These are phyloP conservation scores for Hydrophis major DNA, from an alignment of 2,797 vertebrate genomes.

Conservation along the genomic window DNA sequence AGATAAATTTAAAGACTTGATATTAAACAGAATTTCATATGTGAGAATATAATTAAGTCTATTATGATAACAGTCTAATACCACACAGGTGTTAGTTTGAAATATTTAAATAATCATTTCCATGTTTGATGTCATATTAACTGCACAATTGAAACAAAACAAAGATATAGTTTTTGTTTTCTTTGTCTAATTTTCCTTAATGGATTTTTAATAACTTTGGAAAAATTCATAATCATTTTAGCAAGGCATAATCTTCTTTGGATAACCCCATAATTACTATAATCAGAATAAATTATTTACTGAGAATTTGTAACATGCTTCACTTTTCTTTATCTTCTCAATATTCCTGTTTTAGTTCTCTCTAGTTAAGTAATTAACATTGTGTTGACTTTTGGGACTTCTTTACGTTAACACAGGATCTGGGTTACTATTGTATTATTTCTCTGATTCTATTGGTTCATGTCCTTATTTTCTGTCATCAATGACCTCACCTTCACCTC, in stretches of 20 bases:
- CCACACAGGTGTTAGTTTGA: not conserved
- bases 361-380: not conserved
- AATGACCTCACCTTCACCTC: slow-evolving; percentile 39
- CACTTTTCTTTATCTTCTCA: not conserved
- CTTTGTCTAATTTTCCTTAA: not conserved
- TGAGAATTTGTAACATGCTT: not conserved
- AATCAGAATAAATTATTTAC: not conserved
- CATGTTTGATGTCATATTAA: not conserved
- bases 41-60: not conserved
- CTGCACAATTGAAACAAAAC: not conserved
- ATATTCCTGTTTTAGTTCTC: not conserved
- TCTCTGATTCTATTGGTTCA: not conserved
- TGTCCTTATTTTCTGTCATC: slow-evolving; percentile 15
- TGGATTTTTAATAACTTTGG: not conserved
- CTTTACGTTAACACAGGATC: not conserved
- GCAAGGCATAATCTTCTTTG: not conserved
- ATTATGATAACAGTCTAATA: not conserved
- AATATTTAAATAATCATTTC: not conserved
- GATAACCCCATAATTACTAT: not conserved
- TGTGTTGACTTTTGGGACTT: not conserved
- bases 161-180: not conserved
- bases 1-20: not conserved
- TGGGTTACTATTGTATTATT: not conserved
- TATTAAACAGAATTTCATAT: not conserved
- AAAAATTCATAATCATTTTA: not conserved